A percentile compares a stretch with the other conserved stretches of the same genome.
Evolutionary conservation across 2,797 vertebrate species (phyloP).

Genomic region (Pyrocephalus nanus): DNA sequence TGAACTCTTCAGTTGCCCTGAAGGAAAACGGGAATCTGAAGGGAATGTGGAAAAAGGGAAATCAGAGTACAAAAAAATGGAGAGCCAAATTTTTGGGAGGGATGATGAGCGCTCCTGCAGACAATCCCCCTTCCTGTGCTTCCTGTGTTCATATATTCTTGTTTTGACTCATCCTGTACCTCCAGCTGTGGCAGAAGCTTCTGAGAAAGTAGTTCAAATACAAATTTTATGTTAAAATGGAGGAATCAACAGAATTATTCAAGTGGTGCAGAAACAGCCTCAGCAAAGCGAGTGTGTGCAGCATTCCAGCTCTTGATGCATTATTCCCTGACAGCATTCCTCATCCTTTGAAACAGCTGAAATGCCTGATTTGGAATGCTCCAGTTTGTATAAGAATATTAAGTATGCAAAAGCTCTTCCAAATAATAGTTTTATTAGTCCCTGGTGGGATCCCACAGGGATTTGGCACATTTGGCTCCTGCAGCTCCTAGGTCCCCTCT

Average conservation of each 20-base stretch:
- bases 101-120: not conserved
- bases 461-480: not conserved
- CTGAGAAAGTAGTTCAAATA: not conserved
- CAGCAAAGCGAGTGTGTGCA: not conserved
- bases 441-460: not conserved
- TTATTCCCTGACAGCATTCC: not conserved
- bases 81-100: not conserved
- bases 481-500: not conserved
- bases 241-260: constrained; percentile 43
- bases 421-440: not conserved
- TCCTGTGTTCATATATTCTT: not conserved
- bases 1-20: constrained; percentile 23
- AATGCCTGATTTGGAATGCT: not conserved
- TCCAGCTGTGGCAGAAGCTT: constrained; percentile 18
- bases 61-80: not conserved
- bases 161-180: not conserved
- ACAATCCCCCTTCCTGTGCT: not conserved
- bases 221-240: not conserved
- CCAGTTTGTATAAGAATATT: not conserved
- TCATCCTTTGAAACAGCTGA: not conserved
- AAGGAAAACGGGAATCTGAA: constrained; percentile 5
- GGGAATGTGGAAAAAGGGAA: constrained; percentile 5
- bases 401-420: not conserved
- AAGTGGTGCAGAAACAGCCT: not conserved
- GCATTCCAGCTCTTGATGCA: not conserved